phyloP scores from a whole-genome alignment of 2,113 vertebrate genomes.

The Tricholaema leucomelas region DNA sequence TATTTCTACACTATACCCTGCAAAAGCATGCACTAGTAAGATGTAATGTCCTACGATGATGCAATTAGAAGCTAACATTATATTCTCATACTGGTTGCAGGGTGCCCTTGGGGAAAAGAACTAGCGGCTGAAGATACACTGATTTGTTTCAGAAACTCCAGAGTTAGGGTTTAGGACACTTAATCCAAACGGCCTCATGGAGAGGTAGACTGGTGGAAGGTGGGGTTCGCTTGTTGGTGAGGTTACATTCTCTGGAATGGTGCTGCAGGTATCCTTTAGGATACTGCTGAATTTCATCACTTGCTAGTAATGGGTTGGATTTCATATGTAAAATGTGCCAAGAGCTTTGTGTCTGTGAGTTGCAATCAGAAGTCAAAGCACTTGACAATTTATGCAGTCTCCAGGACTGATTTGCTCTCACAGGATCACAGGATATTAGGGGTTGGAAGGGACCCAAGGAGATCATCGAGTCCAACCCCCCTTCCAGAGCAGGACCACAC shows the following conservation, averaged over 20 bases:
- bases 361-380: conserved; percentile 17
- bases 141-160: background rate
- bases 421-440: too few species aligned
- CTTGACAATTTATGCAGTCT: background rate
- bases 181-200: background rate
- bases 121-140: background rate
- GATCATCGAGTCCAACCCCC: too few species aligned
- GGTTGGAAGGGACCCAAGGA: too few species aligned
- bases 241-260: background rate
- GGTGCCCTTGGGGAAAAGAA: background rate
- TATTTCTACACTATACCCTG: conserved; percentile 4
- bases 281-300: background rate
- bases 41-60: conserved; percentile 5
- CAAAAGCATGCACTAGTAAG: conserved; percentile 10
- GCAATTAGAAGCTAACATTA: conserved; percentile 32
- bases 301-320: background rate
- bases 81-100: background rate
- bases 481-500: too few species aligned
- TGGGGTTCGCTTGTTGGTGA: background rate
- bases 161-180: background rate
- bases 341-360: background rate
- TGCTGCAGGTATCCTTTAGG: background rate
- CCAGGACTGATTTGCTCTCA: too few species aligned
- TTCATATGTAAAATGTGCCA: conserved; percentile 41
- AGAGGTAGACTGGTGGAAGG: background rate